phyloP scores from a whole-genome alignment of 2,113 vertebrate species.

The Microcebus ravelobensis region DNA sequence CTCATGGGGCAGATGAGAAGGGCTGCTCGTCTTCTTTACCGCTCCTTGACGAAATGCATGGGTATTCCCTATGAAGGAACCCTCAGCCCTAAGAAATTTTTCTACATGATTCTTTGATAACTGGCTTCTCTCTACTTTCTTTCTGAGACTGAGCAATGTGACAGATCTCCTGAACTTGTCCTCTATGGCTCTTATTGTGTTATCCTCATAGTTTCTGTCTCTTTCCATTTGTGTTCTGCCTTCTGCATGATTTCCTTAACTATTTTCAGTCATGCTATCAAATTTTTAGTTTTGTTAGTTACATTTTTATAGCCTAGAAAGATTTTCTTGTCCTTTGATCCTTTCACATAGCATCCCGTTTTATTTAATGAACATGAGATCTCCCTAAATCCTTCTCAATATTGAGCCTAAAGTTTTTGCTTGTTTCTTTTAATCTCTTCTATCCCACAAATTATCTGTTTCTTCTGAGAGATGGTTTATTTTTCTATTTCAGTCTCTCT shows the following conservation, averaged over 20 bases:
- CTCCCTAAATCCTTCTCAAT: slow-evolving; percentile 50
- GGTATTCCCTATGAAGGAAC: not conserved
- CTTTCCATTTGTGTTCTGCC: not conserved
- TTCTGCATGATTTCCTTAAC: not conserved
- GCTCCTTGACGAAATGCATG: no score
- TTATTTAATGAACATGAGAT: slow-evolving; percentile 58
- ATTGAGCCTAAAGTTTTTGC: not conserved
- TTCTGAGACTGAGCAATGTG: not conserved
- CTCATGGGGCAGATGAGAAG: no score
- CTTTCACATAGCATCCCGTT: not conserved
- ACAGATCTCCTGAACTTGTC: not conserved
- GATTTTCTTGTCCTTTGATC: slow-evolving; percentile 21
- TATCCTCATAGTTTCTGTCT: not conserved
- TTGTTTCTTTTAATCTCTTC: slow-evolving; percentile 54
- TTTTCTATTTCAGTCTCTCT: slow-evolving; percentile 32
- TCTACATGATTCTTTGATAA: not conserved
- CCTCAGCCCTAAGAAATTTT: not conserved
- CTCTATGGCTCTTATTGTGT: not conserved
- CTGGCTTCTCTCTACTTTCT: not conserved
- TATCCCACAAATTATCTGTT: slow-evolving; percentile 51
- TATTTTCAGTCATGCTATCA: not conserved
- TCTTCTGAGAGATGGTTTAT: slow-evolving; percentile 24
- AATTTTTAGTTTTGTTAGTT: not conserved
- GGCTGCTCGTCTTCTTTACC: no score
- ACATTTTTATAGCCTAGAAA: not conserved